Evolutionary conservation across 2,888 invertebrate genomes (phyloP), one percentile per base, ranked within the genome.

Genomic region (Drosophila nr. perissopoda): DNA sequence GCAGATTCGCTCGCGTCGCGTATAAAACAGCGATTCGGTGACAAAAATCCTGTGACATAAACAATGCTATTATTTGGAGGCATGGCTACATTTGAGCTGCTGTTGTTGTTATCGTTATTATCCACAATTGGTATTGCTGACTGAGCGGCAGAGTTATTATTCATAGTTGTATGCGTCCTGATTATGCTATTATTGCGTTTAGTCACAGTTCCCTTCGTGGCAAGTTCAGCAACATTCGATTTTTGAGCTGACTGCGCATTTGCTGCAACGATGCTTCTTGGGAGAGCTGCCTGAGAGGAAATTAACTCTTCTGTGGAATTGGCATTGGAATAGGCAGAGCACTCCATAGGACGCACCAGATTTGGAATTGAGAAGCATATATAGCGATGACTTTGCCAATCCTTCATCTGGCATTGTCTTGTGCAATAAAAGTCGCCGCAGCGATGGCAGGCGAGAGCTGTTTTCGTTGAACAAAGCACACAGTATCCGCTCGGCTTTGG

Each of bases 361-460:
- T 87, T 65, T 1, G 84, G 84, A 13, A 84, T 36, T 2, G 82
- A 34, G n/a, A 85, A 72, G 40, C 83, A 84, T 40, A 84, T 85
- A 54, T 84, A 84, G 25, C 83, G 73, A 25, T 84, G 83, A 3
- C 70, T 68, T 25, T 72, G 87, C 87, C 87, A 84, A 58, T 84
- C 85, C 18, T 58, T 38, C 0, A 63, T 42, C 45, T 84, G 83
- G 11, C 83, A 84, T 4, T 68, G 36, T 8, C 40, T 68, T 10
- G 73, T 69, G 31, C 83, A 84, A 60, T 84, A 84, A 33, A 73
- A 84, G 42, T 87, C 87, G 0, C 83, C 83, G 42, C 83, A 84
- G 0, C 87, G 70, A 60, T 84, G 83, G 18, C 83, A 84, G 56
- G 36, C 65, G 0, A 69, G 33, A 11, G 5, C 40, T 1, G 78